Percentiles rank a stretch among this genome's conserved stretches.
phyloP scores from a whole-genome alignment of 2,888 invertebrate species.

The Liposcelis brunnea region DNA sequence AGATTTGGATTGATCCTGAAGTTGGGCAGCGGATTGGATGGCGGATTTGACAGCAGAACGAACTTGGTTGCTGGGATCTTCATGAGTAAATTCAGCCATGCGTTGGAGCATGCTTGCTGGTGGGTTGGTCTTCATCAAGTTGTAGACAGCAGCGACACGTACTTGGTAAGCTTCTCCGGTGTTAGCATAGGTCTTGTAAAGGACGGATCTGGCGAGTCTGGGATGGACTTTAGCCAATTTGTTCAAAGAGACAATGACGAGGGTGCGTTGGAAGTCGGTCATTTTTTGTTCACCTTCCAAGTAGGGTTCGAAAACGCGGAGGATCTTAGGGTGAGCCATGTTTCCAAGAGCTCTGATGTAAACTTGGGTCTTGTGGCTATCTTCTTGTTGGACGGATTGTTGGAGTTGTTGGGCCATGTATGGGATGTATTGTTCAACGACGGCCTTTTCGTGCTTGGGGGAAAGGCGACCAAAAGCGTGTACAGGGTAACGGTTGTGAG shows the following conservation, averaged over 20 bases:
- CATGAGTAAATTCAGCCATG: conserved; percentile 49
- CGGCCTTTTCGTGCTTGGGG: conserved; percentile 34
- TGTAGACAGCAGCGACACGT: conserved; percentile 42
- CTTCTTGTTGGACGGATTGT: conserved; percentile 32
- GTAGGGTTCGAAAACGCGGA: conserved; percentile 44
- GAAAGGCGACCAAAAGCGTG: conserved; percentile 44
- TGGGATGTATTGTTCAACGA: conserved; percentile 39
- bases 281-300: conserved; percentile 39
- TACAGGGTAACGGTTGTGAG: conserved; percentile 42
- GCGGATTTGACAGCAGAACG: conserved; percentile 43
- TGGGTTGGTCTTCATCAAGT: conserved; percentile 42
- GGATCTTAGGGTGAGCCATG: conserved; percentile 40
- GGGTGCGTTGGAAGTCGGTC: conserved; percentile 42
- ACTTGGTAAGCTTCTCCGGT: conserved; percentile 44
- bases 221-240: conserved; percentile 35
- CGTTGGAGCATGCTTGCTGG: conserved; percentile 44
- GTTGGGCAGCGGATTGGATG: conserved; percentile 34
- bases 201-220: conserved; percentile 33
- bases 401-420: conserved; percentile 36
- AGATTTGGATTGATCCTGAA: conserved; percentile 6
- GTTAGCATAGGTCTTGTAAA: conserved; percentile 49
- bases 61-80: conserved; percentile 43
- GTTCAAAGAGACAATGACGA: conserved; percentile 40
- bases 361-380: conserved; percentile 38
- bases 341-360: conserved; percentile 47